Evolutionary conservation across 1,140 invertebrate genomes (phyloP).

Genomic region (Drosophila rhopaloa): DNA sequence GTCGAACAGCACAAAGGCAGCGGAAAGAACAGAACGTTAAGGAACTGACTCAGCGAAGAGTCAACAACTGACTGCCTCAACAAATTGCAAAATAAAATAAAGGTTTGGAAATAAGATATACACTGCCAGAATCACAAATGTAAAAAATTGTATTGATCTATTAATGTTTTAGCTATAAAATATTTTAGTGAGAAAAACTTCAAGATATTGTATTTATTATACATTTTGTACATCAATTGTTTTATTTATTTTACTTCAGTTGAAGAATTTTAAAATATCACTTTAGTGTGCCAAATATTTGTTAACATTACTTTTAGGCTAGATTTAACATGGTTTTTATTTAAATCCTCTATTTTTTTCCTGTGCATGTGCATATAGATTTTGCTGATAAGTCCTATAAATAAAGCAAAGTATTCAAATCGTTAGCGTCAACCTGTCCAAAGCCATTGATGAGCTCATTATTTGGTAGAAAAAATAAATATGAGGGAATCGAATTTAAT

Average conservation of each 20-base stretch:
- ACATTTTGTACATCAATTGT: no score
- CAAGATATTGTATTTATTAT: no score
- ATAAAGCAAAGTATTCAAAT: conserved; percentile 36
- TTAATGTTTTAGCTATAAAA: no score
- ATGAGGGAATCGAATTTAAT: conserved; percentile 17
- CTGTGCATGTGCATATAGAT: conserved; percentile 23
- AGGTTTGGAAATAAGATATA: conserved; percentile 28
- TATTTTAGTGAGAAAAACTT: no score
- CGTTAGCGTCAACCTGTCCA: conserved; percentile 30
- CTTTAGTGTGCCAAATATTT: no score
- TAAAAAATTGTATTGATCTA: no score
- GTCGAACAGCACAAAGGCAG: conserved; percentile 41
- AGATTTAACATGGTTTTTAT: no score
- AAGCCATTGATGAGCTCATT: conserved; percentile 53
- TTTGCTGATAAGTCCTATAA: conserved; percentile 30
- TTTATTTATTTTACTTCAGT: no score
- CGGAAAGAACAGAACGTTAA: conserved; percentile 26
- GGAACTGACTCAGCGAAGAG: conserved; percentile 63
- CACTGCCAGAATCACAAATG: no score
- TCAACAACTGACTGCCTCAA: conserved; percentile 55
- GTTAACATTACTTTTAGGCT: no score
- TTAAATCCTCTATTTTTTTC: background rate
- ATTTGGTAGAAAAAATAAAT: conserved; percentile 45
- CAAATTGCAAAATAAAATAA: conserved; percentile 46
- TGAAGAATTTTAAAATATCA: no score